Conservation (phyloP, 2,113 vertebrate genomes). For the Misgurnus anguillicaudatus region DNA sequence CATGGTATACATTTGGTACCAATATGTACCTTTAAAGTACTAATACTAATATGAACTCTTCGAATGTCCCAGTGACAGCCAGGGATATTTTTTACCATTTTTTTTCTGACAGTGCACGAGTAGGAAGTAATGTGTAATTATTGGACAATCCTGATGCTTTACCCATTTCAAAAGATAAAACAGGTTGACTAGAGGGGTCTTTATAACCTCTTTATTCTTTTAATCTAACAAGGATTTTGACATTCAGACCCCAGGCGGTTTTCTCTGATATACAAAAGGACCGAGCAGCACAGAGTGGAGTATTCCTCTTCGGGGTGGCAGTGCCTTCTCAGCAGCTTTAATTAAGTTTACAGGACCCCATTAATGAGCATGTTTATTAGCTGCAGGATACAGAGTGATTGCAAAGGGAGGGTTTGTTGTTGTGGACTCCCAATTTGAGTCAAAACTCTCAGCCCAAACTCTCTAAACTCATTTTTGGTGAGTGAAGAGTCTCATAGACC, state of each 20-base stretch:
- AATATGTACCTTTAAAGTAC: too few relatives aligned
- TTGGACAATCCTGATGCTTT: background rate
- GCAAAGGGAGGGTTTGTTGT: background rate
- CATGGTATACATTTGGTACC: too few relatives aligned
- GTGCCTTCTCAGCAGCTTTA: constrained; percentile 35
- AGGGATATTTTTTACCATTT: too few relatives aligned
- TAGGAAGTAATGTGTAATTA: too few relatives aligned
- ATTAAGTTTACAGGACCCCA: constrained; percentile 47
- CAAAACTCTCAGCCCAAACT: background rate
- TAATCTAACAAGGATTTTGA: constrained; percentile 43
- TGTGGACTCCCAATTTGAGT: background rate
- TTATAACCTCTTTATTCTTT: constrained; percentile 24
- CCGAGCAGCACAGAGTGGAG: constrained; percentile 35
- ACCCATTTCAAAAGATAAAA: background rate
- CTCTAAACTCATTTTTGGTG: constrained; percentile 17
- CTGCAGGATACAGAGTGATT: constrained; percentile 25
- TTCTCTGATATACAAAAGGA: constrained; percentile 29
- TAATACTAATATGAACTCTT: too few relatives aligned
- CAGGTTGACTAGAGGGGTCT: background rate
- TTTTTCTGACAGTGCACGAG: too few relatives aligned
- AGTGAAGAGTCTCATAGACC: constrained; percentile 3
- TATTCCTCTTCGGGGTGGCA: constrained; percentile 29
- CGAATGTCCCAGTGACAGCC: too few relatives aligned
- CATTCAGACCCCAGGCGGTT: constrained; percentile 31
- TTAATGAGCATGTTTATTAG: constrained; percentile 41